phyloP scores from a whole-genome alignment of 2,888 invertebrate species.

The Caenorhabditis uteleia region DNA sequence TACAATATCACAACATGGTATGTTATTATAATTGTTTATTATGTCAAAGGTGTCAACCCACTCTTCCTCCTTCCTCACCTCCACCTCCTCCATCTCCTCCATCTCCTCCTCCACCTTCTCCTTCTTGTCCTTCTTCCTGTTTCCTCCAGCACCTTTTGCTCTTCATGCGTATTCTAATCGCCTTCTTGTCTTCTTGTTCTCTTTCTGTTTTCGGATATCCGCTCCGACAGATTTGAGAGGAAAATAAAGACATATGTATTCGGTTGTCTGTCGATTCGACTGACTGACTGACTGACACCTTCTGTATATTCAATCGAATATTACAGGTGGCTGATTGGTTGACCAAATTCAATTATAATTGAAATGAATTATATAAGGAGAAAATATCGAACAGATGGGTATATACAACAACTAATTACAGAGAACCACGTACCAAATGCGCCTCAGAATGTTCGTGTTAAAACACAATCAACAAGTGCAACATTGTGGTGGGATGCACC shows the following conservation, averaged over 20 bases:
- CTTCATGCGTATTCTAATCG: constrained; percentile 1
- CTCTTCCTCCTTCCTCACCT: constrained; percentile 16
- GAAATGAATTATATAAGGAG: neutral
- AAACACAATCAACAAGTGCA: constrained; percentile 53
- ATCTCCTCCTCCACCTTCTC: constrained; percentile 3
- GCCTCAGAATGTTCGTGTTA: constrained; percentile 61
- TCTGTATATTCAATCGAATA: too few relatives aligned
- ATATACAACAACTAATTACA: constrained; percentile 43
- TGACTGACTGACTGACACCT: too few relatives aligned
- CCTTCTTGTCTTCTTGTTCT: constrained; percentile 6
- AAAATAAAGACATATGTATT: neutral
- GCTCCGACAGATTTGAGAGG: constrained; percentile 2
- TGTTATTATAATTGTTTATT: too few relatives aligned
- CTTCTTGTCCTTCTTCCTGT: too few relatives aligned
- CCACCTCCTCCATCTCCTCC: constrained; percentile 13
- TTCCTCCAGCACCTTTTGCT: constrained; percentile 2
- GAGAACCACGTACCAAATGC: constrained; percentile 65
- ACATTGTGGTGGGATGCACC: constrained; percentile 69
- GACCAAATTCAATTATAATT: neutral
- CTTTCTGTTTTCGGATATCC: constrained; percentile 5
- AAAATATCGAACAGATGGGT: too few relatives aligned
- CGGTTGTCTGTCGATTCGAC: too few relatives aligned
- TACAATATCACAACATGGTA: too few relatives aligned
- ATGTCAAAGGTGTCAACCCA: constrained; percentile 34
- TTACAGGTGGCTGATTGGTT: neutral